Evolutionary conservation across 2,888 invertebrate genomes (phyloP).

Genomic region (Morinoia aosen): DNA sequence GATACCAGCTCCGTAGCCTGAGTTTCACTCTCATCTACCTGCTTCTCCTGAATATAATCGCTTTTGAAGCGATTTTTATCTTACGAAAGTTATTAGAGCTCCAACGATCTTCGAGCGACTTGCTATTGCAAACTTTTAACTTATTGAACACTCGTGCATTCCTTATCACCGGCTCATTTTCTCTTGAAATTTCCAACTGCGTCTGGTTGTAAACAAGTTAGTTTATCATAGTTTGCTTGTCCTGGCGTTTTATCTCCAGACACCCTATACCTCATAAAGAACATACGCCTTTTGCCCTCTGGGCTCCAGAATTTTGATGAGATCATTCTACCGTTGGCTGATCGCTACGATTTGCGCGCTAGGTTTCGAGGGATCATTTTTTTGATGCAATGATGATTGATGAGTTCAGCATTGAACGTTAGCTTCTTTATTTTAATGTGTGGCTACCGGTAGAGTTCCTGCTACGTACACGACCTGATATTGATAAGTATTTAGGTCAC

Average conservation of each 20-base stretch:
- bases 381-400: not conserved
- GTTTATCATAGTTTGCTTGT: conserved; percentile 36
- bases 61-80: not conserved
- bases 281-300: not conserved
- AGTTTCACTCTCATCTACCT: not conserved
- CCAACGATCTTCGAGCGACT: not conserved
- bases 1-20: not conserved
- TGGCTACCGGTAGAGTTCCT: not conserved
- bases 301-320: conserved; percentile 49
- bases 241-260: conserved; percentile 14
- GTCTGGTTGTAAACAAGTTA: conserved; percentile 25
- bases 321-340: not conserved
- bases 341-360: not conserved
- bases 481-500: not conserved
- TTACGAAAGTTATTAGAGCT: not conserved
- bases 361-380: not conserved
- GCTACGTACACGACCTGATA: not conserved
- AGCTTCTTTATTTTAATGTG: not conserved
- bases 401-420: not conserved
- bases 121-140: conserved; percentile 1
- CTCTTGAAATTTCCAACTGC: conserved; percentile 14
- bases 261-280: conserved; percentile 44
- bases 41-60: not conserved
- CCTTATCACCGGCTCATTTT: not conserved
- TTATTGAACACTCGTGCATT: conserved; percentile 12